Percentiles rank a stretch among this genome's conserved stretches.
These are phyloP conservation scores for Acleris laterana DNA, from an alignment of 2,888 invertebrate genomes.

Conservation along the genomic window DNA sequence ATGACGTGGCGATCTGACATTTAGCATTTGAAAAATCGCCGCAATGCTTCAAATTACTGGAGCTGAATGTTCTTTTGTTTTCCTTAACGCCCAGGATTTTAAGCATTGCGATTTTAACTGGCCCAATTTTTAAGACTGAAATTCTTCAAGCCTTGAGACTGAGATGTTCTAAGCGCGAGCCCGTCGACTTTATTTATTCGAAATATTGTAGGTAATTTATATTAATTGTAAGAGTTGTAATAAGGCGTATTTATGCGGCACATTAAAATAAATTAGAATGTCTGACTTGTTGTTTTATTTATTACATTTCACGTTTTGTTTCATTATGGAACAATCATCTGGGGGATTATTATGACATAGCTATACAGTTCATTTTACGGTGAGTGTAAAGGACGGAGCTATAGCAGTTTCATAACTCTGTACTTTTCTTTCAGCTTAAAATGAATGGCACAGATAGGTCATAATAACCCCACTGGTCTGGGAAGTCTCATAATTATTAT, in stretches of 20 bases:
- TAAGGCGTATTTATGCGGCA: constrained; percentile 81
- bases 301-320: background rate
- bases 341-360: no score
- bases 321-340: background rate
- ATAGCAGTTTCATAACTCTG: no score
- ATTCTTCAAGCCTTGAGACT: constrained; percentile 57
- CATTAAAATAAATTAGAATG: constrained; percentile 41
- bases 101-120: constrained; percentile 55
- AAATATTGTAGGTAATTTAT: constrained; percentile 66
- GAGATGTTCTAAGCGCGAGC: constrained; percentile 69
- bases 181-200: constrained; percentile 77
- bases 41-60: constrained; percentile 72
- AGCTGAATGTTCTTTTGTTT: constrained; percentile 51
- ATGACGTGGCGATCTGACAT: constrained; percentile 77
- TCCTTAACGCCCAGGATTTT: constrained; percentile 58
- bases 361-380: no score
- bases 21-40: constrained; percentile 63
- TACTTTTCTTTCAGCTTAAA: no score
- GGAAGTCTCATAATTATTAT: no score
- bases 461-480: no score
- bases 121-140: constrained; percentile 66
- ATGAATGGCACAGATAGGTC: no score
- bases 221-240: constrained; percentile 62
- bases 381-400: no score
- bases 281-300: constrained; percentile 33